Percentiles rank a stretch among this genome's conserved stretches.
Evolutionary conservation across 2,113 vertebrate species (phyloP).

Genomic region (Notiomystis cincta): DNA sequence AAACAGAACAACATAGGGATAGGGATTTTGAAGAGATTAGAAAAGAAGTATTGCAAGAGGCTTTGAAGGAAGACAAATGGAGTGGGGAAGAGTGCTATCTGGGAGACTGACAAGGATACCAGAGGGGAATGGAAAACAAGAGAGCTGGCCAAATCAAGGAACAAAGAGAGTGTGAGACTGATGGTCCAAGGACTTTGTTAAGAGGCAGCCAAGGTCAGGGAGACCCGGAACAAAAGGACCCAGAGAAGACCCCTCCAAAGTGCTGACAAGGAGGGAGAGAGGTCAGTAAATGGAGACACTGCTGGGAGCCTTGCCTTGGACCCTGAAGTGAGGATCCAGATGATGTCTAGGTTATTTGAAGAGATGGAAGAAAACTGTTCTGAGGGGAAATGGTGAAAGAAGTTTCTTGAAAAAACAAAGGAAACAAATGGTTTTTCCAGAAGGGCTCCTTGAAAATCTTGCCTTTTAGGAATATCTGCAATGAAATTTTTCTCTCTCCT

Average conservation of each 20-base stretch:
- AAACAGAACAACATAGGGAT: background rate
- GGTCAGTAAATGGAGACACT: constrained; percentile 35
- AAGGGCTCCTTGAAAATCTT: background rate
- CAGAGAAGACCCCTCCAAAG: constrained; percentile 38
- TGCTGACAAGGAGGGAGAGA: constrained; percentile 7
- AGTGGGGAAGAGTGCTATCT: constrained; percentile 35
- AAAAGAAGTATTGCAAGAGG: background rate
- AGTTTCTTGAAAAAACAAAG: background rate
- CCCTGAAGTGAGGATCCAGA: background rate
- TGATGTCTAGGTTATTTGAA: background rate
- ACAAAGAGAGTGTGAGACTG: constrained; percentile 39
- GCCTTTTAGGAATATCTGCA: background rate
- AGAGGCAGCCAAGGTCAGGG: constrained; percentile 11
- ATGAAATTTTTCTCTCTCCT: background rate
- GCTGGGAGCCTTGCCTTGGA: background rate
- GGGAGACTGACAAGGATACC: constrained; percentile 10
- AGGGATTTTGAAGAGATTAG: constrained; percentile 12
- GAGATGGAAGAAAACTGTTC: background rate
- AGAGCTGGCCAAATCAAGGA: constrained; percentile 54
- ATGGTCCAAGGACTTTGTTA: background rate
- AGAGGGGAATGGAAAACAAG: constrained; percentile 58
- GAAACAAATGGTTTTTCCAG: background rate
- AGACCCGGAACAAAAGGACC: constrained; percentile 25
- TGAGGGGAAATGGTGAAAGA: background rate
- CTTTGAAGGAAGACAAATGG: constrained; percentile 55